These are phyloP conservation scores for Margarornis squamiger DNA, from an alignment of 2,797 vertebrate species.

Conservation along the genomic window DNA sequence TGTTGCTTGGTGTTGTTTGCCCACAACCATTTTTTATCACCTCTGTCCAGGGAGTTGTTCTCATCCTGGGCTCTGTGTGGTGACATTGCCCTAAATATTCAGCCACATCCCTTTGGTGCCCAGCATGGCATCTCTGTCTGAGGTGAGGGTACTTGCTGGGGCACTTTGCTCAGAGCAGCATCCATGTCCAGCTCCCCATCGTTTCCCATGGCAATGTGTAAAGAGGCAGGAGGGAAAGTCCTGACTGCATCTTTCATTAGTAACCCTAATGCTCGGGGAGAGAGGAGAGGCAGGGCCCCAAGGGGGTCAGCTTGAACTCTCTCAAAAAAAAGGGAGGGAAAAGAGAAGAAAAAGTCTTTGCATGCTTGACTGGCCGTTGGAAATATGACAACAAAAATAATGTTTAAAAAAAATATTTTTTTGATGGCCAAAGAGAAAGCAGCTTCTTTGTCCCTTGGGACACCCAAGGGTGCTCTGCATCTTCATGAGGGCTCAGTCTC, in stretches of 20 bases:
- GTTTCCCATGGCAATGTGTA: neutral
- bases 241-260: neutral
- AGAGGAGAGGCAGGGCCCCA: neutral
- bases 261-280: neutral
- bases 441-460: neutral
- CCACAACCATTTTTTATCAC: neutral
- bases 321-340: neutral
- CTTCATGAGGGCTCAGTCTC: accelerated
- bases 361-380: neutral
- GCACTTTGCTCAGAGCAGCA: neutral
- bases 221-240: neutral
- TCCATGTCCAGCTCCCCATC: neutral
- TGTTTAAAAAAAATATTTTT: neutral
- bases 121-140: accelerated
- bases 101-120: neutral
- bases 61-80: neutral
- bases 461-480: neutral
- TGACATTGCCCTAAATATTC: neutral
- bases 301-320: neutral
- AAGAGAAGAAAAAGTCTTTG: neutral
- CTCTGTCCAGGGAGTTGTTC: neutral
- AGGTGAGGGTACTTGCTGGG: neutral
- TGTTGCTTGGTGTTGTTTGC: neutral
- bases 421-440: neutral
- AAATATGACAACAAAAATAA: neutral